Conservation (phyloP, 2,888 invertebrate genomes). For the Chouioia cunea region DNA sequence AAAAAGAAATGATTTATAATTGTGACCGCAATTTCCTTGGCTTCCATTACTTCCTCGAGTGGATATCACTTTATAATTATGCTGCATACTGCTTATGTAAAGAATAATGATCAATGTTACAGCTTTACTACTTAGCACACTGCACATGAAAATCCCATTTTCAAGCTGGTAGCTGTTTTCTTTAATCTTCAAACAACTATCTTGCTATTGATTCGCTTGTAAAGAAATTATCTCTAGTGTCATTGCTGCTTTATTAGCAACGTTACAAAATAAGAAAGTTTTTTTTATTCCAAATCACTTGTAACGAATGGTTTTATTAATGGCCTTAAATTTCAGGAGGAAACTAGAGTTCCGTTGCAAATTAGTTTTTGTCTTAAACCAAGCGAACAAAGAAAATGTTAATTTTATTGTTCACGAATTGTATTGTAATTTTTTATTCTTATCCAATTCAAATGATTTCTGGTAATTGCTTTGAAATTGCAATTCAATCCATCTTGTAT, state of each 20-base stretch:
- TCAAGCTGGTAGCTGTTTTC: slow-evolving; percentile 18
- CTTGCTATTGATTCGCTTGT: slow-evolving; percentile 28
- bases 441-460: neutral
- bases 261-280: slow-evolving; percentile 19
- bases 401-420: neutral
- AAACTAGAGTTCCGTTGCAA: too few species aligned
- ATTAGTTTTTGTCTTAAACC: neutral
- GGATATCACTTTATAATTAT: slow-evolving; percentile 43
- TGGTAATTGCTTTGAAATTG: too few species aligned
- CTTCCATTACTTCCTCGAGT: slow-evolving; percentile 36
- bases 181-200: slow-evolving; percentile 5
- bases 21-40: slow-evolving; percentile 31
- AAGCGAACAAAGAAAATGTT: neutral
- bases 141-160: slow-evolving; percentile 21
- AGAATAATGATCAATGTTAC: slow-evolving; percentile 38
- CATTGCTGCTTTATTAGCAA: slow-evolving; percentile 3
- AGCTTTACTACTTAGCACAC: neutral
- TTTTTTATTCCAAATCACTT: slow-evolving; percentile 4
- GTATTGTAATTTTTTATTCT: neutral
- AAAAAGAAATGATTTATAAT: slow-evolving; percentile 40
- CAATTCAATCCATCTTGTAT: too few species aligned
- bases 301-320: slow-evolving; percentile 3
- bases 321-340: neutral
- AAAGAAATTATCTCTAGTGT: slow-evolving; percentile 35
- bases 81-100: slow-evolving; percentile 36